phyloP scores from a whole-genome alignment of 2,797 vertebrate genomes.

The Clarias laeviceps region DNA sequence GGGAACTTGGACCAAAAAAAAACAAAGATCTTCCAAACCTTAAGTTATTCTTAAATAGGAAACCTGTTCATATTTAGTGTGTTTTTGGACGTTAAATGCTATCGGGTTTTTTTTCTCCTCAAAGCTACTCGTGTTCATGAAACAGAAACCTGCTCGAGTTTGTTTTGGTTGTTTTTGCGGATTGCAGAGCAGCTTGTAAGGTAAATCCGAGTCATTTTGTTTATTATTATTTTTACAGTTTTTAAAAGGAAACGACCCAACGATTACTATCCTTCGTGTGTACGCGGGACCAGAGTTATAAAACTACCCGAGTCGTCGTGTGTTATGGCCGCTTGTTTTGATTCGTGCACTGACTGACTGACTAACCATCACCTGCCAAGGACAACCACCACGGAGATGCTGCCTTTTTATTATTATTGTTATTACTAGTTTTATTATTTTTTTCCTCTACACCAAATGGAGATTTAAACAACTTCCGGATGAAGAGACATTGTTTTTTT shows the following conservation, averaged over 20 bases:
- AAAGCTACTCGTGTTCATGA: neutral
- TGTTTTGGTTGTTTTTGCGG: neutral
- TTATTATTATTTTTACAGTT: neutral
- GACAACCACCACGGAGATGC: conserved; percentile 61
- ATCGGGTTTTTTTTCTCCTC: neutral
- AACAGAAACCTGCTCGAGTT: neutral
- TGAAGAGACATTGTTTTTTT: conserved; percentile 50
- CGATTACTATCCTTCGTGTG: neutral
- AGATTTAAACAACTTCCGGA: conserved; percentile 43
- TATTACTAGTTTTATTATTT: neutral
- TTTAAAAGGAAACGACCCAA: conserved; percentile 4
- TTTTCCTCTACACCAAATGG: conserved; percentile 42
- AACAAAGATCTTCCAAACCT: conserved; percentile 45
- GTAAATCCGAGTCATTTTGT: no score
- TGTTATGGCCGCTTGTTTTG: conserved; percentile 62
- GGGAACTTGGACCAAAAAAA: conserved; percentile 74
- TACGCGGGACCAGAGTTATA: conserved; percentile 26
- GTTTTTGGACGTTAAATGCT: neutral
- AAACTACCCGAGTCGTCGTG: conserved; percentile 37
- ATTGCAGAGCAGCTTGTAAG: neutral
- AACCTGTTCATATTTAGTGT: neutral
- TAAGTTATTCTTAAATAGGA: neutral
- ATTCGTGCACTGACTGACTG: conserved; percentile 55
- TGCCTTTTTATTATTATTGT: conserved; percentile 50
- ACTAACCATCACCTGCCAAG: conserved; percentile 58